phyloP scores from a whole-genome alignment of 2,888 invertebrate species.

The Diaphora mendica region DNA sequence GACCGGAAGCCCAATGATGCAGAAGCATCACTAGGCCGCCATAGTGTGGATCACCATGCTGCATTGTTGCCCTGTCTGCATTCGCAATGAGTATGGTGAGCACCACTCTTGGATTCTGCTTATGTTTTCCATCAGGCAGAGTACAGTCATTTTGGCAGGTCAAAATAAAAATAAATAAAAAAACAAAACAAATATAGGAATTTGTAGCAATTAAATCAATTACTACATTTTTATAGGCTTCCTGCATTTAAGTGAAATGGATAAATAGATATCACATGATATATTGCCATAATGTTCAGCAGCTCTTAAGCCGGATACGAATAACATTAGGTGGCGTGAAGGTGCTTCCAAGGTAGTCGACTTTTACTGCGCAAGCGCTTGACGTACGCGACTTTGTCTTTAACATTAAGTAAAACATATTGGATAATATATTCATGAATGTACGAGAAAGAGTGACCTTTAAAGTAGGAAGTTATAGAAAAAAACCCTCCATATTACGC shows the following conservation, averaged over 20 bases:
- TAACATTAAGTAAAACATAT: background rate
- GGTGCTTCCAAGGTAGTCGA: constrained; percentile 13
- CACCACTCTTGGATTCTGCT: too few relatives aligned
- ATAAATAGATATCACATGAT: too few relatives aligned
- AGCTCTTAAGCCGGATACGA: constrained; percentile 10
- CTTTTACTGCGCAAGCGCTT: constrained; percentile 7
- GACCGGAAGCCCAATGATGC: too few relatives aligned
- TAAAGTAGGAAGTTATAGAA: background rate
- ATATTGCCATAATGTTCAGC: background rate
- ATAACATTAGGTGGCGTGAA: constrained; percentile 3
- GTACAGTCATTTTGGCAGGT: too few relatives aligned
- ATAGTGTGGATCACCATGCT: too few relatives aligned
- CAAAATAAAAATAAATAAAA: too few relatives aligned
- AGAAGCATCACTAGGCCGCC: too few relatives aligned
- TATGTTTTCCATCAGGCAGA: too few relatives aligned
- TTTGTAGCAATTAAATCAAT: background rate
- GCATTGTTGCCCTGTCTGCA: too few relatives aligned
- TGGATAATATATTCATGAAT: background rate
- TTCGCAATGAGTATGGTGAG: too few relatives aligned
- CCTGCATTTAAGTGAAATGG: background rate
- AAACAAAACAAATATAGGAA: background rate
- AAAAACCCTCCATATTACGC: too few relatives aligned
- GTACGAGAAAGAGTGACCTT: background rate
- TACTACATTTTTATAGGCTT: background rate
- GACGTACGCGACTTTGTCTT: constrained; percentile 1